Conservation (phyloP, 2,888 invertebrate species). For the Amphipyra berbera region DNA sequence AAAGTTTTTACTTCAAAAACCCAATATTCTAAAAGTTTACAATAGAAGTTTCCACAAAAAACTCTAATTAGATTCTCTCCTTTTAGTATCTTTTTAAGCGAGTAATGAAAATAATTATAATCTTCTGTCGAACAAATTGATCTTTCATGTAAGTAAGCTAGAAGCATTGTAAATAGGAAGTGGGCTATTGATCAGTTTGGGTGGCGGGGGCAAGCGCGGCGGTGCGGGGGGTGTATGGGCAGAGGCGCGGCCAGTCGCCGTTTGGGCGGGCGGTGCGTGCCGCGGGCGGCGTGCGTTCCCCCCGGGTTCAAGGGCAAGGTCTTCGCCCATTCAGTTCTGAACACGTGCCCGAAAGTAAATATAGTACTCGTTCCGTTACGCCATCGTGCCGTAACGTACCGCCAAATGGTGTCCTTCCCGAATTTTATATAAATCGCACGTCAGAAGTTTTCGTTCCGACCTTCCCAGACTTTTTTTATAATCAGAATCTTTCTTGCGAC, state of each 20-base stretch:
- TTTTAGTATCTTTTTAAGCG: slow-evolving; percentile 12
- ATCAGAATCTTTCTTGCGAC: slow-evolving; percentile 19
- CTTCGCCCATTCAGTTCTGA: slow-evolving; percentile 85
- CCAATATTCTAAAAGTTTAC: slow-evolving; percentile 12
- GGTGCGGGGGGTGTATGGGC: slow-evolving; percentile 53
- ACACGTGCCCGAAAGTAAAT: slow-evolving; percentile 89
- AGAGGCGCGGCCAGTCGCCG: slow-evolving; percentile 75
- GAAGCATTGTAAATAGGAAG: slow-evolving; percentile 73
- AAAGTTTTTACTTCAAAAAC: slow-evolving; percentile 1
- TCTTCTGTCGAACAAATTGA: slow-evolving; percentile 38
- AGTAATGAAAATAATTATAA: slow-evolving; percentile 35
- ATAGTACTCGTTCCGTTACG: slow-evolving; percentile 84
- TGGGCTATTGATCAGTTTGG: slow-evolving; percentile 79
- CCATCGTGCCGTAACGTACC: slow-evolving; percentile 73
- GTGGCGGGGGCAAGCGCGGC: slow-evolving; percentile 60
- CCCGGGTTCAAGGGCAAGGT: slow-evolving; percentile 87
- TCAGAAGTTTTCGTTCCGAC: slow-evolving; percentile 17
- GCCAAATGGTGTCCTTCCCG: slow-evolving; percentile 54
- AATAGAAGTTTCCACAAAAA: slow-evolving; percentile 6
- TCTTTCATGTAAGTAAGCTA: slow-evolving; percentile 61
- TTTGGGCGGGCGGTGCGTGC: slow-evolving; percentile 85
- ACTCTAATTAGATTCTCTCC: slow-evolving; percentile 16
- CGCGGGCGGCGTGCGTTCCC: slow-evolving; percentile 80
- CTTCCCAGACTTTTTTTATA: slow-evolving; percentile 9
- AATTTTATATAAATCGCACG: slow-evolving; percentile 40